Evolutionary conservation across 1,140 invertebrate genomes (phyloP), one percentile per base, ranked within the genome.

Genomic region (Reticulitermes speratus): DNA sequence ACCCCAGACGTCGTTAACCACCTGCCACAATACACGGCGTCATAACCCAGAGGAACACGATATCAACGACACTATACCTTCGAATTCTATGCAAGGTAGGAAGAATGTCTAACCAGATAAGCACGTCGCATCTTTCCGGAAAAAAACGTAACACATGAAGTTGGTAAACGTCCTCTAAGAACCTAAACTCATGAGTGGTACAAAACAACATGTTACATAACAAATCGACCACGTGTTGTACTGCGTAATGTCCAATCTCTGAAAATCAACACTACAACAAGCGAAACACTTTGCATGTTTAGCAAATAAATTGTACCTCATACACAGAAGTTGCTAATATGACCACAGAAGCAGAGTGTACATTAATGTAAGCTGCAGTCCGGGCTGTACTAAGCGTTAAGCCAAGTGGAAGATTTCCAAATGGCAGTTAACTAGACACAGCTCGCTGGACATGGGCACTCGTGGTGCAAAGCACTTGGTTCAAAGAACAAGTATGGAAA

Each of bases 371-470:
- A 30, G 9, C n/a, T 75, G 8, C 65, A 75, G n/a, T 75, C 65
- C 9, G 5, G 52, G 19, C 19, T 12, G 52, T 55, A 55, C 14
- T 48, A 12, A 65, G 21, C 19, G 59, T 8, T 19, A 65, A 75
- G 25, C n/a, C 65, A 75, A 75, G n/a, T 75, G 65, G 65, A 75
- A 75, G 65, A n/a, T 9, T 75, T 75, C 65, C 65, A 75, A 75
- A 25, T 75, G 65, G 65, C 65, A 75, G 3, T 38, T 25, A 75
- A 75, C n/a, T 9, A 30, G 65, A 75, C n/a, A 75, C 65, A 30
- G 25, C 25, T 75, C 65, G 65, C 21, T 59, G 55, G 55, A 59
- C 55, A 59, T 23, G 55, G 55, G 14, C 38, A 38, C 5, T 38
- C 38, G 38, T 2, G 38, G 5, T 38, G 38, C 38, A 38, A 38